Evolutionary conservation across 2,888 invertebrate genomes (phyloP).

Genomic region (Ichneumoninae sp.): DNA sequence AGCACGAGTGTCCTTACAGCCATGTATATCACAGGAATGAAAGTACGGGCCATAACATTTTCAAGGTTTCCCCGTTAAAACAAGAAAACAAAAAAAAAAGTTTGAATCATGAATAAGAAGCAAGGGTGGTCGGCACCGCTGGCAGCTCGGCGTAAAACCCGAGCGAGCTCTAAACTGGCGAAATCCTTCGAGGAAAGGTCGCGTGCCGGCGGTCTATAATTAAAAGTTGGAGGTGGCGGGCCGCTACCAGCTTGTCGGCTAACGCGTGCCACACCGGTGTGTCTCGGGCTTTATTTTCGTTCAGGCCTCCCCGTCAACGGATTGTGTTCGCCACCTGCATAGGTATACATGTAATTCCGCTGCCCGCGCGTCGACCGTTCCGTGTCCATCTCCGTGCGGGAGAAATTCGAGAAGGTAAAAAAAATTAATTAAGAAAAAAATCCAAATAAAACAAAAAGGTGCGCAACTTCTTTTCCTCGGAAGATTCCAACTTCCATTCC

Average conservation of each 20-base stretch:
- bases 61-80: constrained; percentile 39
- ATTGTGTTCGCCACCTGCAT: constrained; percentile 3
- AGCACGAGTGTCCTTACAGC: constrained; percentile 3
- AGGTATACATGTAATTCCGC: not conserved
- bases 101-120: constrained; percentile 1
- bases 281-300: constrained; percentile 58
- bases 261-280: constrained; percentile 53
- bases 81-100: not conserved
- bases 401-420: constrained; percentile 4
- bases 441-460: no score
- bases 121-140: constrained; percentile 1
- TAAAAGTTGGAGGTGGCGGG: constrained; percentile 59
- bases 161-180: constrained; percentile 2
- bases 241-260: constrained; percentile 11
- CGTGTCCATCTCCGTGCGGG: not conserved
- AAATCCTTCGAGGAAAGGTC: constrained; percentile 63
- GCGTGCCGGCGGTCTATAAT: constrained; percentile 56
- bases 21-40: not conserved
- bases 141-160: not conserved
- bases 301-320: constrained; percentile 25
- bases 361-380: not conserved
- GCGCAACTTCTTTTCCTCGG: not conserved
- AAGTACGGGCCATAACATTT: constrained; percentile 4
- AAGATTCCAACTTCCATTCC: not conserved
- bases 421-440: not conserved